Conservation (phyloP, 2,113 vertebrate genomes). For the Micronisus gabar region DNA sequence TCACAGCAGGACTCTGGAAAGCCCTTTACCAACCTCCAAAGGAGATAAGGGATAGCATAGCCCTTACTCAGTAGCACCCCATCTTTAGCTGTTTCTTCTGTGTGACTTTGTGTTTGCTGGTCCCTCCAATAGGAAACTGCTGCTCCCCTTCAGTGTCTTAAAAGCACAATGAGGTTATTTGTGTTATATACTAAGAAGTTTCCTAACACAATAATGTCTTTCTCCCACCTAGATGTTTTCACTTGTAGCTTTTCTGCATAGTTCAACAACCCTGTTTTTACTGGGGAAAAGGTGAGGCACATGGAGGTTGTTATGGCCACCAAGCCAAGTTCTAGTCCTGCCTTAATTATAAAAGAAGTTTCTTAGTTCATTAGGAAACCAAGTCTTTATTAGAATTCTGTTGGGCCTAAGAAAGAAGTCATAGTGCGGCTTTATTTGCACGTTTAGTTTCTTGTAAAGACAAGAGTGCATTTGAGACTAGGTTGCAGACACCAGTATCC, state of each 20-base stretch:
- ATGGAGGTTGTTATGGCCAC: neutral
- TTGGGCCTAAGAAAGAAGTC: neutral
- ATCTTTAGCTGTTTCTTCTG: neutral
- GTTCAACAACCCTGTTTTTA: neutral
- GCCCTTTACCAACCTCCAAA: neutral
- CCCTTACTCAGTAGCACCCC: neutral
- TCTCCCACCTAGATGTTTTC: neutral
- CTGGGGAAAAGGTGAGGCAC: neutral
- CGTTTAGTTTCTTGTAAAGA: neutral
- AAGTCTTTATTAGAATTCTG: neutral
- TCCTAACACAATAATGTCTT: neutral
- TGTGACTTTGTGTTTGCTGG: neutral
- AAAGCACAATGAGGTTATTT: neutral
- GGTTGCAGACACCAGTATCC: neutral
- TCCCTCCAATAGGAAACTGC: neutral
- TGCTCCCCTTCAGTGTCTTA: neutral
- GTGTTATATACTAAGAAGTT: neutral
- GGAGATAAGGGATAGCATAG: neutral
- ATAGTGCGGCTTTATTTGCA: neutral
- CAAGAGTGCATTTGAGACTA: neutral
- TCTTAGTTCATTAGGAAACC: neutral
- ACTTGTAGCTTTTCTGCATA: neutral
- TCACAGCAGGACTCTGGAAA: slow-evolving; percentile 66
- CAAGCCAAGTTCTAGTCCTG: neutral
- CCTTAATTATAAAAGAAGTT: neutral